Conservation (phyloP, 2,888 invertebrate genomes). For the Ochropleura plecta region DNA sequence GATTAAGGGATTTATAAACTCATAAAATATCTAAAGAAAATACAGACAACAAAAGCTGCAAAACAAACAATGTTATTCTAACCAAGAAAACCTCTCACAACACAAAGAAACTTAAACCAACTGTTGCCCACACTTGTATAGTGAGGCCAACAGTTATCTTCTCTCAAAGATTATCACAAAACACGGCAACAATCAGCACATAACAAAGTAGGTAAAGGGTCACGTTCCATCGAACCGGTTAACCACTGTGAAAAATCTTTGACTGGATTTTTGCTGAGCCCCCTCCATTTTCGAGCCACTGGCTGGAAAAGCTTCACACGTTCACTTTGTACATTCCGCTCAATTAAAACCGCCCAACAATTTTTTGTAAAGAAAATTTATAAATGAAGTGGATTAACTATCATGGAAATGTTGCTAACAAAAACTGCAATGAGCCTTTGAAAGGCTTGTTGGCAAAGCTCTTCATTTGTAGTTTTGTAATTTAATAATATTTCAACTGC, state of each 20-base stretch:
- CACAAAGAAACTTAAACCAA: neutral
- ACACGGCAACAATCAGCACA: conserved; percentile 28
- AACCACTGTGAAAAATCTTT: conserved; percentile 71
- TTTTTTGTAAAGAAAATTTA: conserved; percentile 28
- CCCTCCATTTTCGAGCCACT: conserved; percentile 62
- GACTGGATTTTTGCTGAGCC: conserved; percentile 71
- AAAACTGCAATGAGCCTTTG: neutral
- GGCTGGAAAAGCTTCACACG: conserved; percentile 67
- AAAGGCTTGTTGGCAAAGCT: neutral
- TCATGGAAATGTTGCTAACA: conserved; percentile 3
- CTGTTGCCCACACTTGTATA: neutral
- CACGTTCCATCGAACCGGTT: conserved; percentile 38
- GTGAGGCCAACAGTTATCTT: neutral
- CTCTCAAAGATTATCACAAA: conserved; percentile 30
- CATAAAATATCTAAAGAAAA: neutral
- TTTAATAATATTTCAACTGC: no score
- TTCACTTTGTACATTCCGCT: conserved; percentile 43
- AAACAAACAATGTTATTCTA: neutral
- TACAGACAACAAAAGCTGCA: neutral
- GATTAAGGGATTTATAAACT: neutral
- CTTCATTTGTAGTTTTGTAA: neutral
- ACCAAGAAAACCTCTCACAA: neutral
- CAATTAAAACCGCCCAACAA: conserved; percentile 41
- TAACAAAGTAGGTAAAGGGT: conserved; percentile 45
- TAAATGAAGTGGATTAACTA: neutral